Evolutionary conservation across 1,140 invertebrate species (phyloP), one percentile per base, ranked within the genome.

Genomic region (Lucilia sericata): DNA sequence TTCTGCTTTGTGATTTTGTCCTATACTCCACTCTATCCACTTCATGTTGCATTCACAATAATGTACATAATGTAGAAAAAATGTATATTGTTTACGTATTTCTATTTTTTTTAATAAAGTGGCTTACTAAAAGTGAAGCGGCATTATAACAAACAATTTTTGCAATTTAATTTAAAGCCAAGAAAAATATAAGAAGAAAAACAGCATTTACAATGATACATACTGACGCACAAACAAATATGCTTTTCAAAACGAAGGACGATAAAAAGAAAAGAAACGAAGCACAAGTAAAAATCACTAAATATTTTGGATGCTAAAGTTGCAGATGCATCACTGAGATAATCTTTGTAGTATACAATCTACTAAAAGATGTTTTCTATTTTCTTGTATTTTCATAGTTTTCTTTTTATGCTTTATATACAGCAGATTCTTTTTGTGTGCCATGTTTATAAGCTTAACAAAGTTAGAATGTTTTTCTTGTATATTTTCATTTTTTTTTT

Each of bases 101-200:
- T 14, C 17, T 60, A n/a, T 17, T 17, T n/a, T 60, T 60, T 60
- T 19, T n/a, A 70, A n/a, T 21, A 51, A 80, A 21, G 42, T 49
- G 19, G 76, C 76, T 80, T 47, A 49, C 76, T 51, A 80, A 80
- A 80, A 80, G 9, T 80, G 21, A 25, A 80, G 47, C 76, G 47
- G n/a, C 42, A 49, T 80, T 80, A 80, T 80, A 47, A 47, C 42
- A 80, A 80, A 80, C 47, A 49, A 51, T 80, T 80, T 80, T 49
- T 80, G 42, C 76, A 80, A 80, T 80, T 80, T 80, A 51, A 80
- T 80, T 80, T 80, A 80, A 80, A 80, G 47, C 47, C 76, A 21
- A 80, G 55, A 80, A n/a, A 80, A 80, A 80, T 49, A 80, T 49
- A 80, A 47, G 17, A n/a, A 65, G 17, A 78, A 78, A 5, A 19